Evolutionary conservation across 2,888 invertebrate species (phyloP).

Genomic region (Dynastes hyllus): DNA sequence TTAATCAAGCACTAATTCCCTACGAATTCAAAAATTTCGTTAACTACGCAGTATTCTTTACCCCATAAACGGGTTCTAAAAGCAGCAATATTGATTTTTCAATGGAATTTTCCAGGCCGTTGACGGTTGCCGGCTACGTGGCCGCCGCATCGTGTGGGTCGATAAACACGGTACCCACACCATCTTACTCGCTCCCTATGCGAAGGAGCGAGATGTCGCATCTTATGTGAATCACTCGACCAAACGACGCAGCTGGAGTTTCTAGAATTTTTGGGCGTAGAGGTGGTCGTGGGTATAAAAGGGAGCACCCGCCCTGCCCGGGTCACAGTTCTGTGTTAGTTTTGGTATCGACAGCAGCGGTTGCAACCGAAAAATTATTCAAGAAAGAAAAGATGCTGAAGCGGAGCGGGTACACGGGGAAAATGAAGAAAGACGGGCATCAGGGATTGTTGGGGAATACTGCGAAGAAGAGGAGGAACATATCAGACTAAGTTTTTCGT

Average conservation of each 20-base stretch:
- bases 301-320: neutral
- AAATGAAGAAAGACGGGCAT: neutral
- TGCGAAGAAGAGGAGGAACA: neutral
- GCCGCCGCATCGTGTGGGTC: neutral
- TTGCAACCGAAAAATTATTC: neutral
- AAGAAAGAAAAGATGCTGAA: neutral
- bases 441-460: neutral
- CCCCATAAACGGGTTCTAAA: neutral
- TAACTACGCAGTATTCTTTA: too few relatives aligned
- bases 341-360: neutral
- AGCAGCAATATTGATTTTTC: slow-evolving; percentile 42
- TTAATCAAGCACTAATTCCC: too few relatives aligned
- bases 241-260: neutral
- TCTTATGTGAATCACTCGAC: neutral
- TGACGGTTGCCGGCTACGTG: neutral
- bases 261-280: slow-evolving; percentile 36
- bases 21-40: too few relatives aligned
- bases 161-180: neutral
- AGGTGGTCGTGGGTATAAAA: slow-evolving; percentile 27
- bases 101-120: slow-evolving; percentile 47
- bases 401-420: neutral
- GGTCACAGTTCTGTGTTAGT: slow-evolving; percentile 27
- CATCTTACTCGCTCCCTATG: neutral
- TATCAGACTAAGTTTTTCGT: slow-evolving; percentile 15
- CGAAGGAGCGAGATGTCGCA: neutral